Conservation (phyloP, 2,113 vertebrate genomes). For the Piprites chloris region DNA sequence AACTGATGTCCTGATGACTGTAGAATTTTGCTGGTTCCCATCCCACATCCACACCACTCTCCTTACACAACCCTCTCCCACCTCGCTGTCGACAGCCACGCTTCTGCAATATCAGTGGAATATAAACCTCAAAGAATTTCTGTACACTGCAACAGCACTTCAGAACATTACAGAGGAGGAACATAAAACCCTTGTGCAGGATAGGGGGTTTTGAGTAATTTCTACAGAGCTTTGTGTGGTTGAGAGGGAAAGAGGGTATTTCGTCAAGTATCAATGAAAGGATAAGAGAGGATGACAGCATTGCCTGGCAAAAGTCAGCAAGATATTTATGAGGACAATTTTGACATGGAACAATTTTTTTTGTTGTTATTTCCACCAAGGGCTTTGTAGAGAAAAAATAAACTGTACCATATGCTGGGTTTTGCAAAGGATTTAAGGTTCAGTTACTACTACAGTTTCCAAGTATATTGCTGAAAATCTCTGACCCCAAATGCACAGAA, state of each 20-base stretch:
- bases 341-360: not conserved
- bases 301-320: not conserved
- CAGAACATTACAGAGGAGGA: not conserved
- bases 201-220: not conserved
- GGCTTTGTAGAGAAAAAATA: not conserved
- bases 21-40: not conserved
- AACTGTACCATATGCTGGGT: not conserved
- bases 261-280: not conserved
- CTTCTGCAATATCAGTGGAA: not conserved
- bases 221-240: not conserved
- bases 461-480: not conserved
- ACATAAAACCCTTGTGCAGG: not conserved
- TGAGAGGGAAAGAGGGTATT: not conserved
- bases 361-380: not conserved
- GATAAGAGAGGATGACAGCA: not conserved
- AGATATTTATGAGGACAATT: not conserved
- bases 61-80: not conserved
- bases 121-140: not conserved
- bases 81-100: not conserved
- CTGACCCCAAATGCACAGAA: not conserved
- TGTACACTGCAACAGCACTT: not conserved
- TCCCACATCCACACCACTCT: not conserved
- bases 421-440: not conserved
- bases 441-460: not conserved
- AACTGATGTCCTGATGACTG: not conserved